phyloP scores from a whole-genome alignment of 37 sponge, comb jelly and placozoan genomes.

The Tethya wilhelma region DNA sequence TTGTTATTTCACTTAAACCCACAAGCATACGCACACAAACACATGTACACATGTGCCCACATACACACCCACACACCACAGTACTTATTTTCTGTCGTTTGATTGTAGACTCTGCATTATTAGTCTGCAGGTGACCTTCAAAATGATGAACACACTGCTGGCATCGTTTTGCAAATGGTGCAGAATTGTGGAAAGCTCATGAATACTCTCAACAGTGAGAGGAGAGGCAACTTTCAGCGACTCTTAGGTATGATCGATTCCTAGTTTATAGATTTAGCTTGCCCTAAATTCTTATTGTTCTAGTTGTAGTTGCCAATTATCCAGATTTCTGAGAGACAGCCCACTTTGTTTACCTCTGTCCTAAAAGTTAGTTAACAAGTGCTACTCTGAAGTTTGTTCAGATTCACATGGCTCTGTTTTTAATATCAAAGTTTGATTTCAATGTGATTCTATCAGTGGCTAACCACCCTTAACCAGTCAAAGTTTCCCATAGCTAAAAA shows the following conservation, averaged over 20 bases:
- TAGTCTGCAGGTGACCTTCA: conserved; percentile 79
- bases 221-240: conserved; percentile 61
- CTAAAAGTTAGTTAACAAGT: no score
- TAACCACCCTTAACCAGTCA: no score
- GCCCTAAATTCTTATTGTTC: neutral
- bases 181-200: conserved; percentile 59
- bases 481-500: no score
- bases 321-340: neutral
- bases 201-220: conserved; percentile 53
- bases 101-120: neutral
- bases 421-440: no score
- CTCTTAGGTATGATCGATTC: conserved; percentile 47
- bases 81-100: neutral
- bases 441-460: no score
- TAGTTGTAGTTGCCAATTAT: neutral
- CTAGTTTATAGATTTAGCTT: neutral
- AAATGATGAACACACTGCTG: conserved; percentile 77
- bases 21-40: neutral
- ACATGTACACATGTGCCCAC: neutral
- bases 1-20: no score
- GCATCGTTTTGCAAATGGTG: conserved; percentile 57
- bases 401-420: no score
- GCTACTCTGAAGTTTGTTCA: no score
- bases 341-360: no score
- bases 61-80: neutral